Conservation (phyloP, 2,888 invertebrate species). For the Sphecodes monilicornis region DNA sequence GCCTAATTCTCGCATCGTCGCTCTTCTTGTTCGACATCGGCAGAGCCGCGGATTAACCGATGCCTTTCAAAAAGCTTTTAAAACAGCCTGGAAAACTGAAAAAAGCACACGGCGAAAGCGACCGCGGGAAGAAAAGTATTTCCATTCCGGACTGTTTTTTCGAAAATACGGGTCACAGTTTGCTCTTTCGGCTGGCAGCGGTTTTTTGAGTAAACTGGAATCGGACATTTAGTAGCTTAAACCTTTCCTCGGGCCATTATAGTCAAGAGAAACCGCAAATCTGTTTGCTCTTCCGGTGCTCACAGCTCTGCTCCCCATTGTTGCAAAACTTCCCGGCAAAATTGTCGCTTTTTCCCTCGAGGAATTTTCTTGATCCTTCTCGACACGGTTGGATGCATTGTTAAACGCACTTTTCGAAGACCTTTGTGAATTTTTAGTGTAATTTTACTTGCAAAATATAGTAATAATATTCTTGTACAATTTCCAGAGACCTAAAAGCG, state of each 20-base stretch:
- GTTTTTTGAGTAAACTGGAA: background rate
- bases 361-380: background rate
- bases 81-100: background rate
- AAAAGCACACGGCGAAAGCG: background rate
- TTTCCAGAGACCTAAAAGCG: too few species aligned
- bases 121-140: background rate
- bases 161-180: background rate
- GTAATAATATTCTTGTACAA: too few species aligned
- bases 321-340: too few species aligned
- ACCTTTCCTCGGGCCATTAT: background rate
- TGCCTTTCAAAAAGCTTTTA: slow-evolving; percentile 12
- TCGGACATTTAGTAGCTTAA: background rate
- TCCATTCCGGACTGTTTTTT: background rate
- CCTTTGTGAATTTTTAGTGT: too few species aligned
- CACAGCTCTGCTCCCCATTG: background rate
- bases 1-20: background rate
- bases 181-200: background rate
- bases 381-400: background rate
- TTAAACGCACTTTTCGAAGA: background rate
- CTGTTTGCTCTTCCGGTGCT: background rate
- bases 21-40: background rate
- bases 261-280: background rate
- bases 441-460: too few species aligned
- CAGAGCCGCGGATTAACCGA: slow-evolving; percentile 5
- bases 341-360: background rate